phyloP scores from a whole-genome alignment of 2,113 vertebrate species.

The Silurus glanis region DNA sequence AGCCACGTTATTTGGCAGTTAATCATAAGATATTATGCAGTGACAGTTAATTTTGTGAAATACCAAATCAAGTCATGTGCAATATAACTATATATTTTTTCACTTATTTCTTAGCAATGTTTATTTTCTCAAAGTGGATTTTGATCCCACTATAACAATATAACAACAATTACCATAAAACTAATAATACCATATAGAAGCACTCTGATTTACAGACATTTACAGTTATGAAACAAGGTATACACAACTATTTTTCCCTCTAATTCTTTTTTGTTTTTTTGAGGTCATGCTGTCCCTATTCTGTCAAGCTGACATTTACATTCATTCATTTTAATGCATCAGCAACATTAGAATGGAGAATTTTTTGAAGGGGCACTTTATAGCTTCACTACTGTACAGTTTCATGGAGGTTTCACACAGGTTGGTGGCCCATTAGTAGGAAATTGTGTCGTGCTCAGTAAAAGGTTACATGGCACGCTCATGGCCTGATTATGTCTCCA shows the following conservation, averaged over 20 bases:
- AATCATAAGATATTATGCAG: neutral
- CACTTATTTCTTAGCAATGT: too few relatives aligned
- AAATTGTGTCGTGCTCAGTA: slow-evolving; percentile 30
- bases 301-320: slow-evolving; percentile 14
- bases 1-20: neutral
- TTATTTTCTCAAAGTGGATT: too few relatives aligned
- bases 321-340: slow-evolving; percentile 23
- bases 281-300: neutral
- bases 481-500: slow-evolving; percentile 71
- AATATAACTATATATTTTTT: too few relatives aligned
- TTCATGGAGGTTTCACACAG: slow-evolving; percentile 24
- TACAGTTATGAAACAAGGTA: neutral
- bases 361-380: neutral
- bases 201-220: neutral
- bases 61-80: neutral
- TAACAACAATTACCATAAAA: too few relatives aligned
- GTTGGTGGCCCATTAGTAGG: slow-evolving; percentile 27
- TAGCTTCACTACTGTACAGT: neutral
- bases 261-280: neutral
- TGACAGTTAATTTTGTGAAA: neutral
- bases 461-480: slow-evolving; percentile 47
- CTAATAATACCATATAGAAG: too few relatives aligned
- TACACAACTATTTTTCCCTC: neutral
- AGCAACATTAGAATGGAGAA: neutral
- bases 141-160: too few relatives aligned